Evolutionary conservation across 2,888 invertebrate genomes (phyloP).

Genomic region (Trachelus tabidus): DNA sequence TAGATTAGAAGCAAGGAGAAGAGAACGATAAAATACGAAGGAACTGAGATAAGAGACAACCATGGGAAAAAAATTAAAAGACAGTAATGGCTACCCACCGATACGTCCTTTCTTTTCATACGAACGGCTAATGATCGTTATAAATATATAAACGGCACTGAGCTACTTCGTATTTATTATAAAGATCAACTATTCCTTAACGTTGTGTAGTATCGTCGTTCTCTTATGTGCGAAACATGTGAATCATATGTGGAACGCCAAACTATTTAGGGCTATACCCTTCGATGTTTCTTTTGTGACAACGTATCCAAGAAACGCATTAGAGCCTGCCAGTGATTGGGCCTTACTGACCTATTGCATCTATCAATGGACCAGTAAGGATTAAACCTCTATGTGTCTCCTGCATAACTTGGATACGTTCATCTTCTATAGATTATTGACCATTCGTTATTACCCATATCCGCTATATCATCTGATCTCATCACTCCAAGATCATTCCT

Average conservation of each 20-base stretch:
- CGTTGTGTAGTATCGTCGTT: not conserved
- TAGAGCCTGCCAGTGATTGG: too few species aligned
- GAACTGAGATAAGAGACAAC: not conserved
- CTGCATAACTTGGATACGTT: not conserved
- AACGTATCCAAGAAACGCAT: too few species aligned
- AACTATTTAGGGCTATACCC: not conserved
- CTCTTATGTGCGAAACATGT: not conserved
- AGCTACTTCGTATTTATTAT: constrained; percentile 23
- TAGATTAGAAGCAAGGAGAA: not conserved
- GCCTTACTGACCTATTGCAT: too few species aligned
- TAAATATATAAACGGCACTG: constrained; percentile 48
- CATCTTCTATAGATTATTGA: not conserved
- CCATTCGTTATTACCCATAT: not conserved
- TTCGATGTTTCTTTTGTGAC: not conserved
- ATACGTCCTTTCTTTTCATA: not conserved
- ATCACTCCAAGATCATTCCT: not conserved
- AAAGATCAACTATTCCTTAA: not conserved
- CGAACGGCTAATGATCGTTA: constrained; percentile 32
- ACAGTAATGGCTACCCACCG: not conserved
- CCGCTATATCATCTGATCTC: not conserved
- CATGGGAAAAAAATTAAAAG: not conserved
- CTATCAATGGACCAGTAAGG: too few species aligned
- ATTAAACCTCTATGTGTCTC: not conserved
- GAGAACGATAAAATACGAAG: not conserved
- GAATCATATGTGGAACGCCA: not conserved